Percentiles rank a stretch among this genome's conserved stretches.
These are phyloP conservation scores for Perizoma affinitatum DNA, from an alignment of 2,888 invertebrate genomes.

Conservation along the genomic window DNA sequence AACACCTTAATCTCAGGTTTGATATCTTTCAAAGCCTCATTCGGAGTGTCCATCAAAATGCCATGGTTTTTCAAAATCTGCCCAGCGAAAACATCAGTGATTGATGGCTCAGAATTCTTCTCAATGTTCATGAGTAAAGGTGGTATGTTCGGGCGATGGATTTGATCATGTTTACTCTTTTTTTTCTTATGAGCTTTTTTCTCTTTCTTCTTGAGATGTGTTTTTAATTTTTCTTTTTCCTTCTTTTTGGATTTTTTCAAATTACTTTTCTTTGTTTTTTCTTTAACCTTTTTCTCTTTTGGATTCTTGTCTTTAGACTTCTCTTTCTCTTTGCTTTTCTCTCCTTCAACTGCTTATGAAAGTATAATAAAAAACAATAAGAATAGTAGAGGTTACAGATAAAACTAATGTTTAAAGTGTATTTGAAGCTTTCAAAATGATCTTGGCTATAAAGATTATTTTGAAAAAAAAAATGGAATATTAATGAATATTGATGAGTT, in stretches of 20 bases:
- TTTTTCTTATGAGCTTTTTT: constrained; percentile 77
- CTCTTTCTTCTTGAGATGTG: constrained; percentile 64
- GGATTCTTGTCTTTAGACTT: constrained; percentile 60
- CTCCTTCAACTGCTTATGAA: constrained; percentile 57
- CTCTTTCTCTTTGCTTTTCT: constrained; percentile 65
- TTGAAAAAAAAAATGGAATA: no score
- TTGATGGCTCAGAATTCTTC: constrained; percentile 81
- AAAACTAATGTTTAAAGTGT: no score
- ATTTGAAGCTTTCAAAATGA: no score
- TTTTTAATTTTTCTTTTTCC: constrained; percentile 64
- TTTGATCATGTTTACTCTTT: constrained; percentile 71
- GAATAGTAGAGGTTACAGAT: no score
- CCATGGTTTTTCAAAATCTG: constrained; percentile 83
- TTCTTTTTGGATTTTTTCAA: constrained; percentile 73
- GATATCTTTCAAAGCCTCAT: constrained; percentile 56
- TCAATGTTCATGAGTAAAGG: constrained; percentile 78
- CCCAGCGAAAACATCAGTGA: constrained; percentile 86
- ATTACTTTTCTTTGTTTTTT: constrained; percentile 67
- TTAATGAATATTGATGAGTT: no score
- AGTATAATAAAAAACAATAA: constrained; percentile 6
- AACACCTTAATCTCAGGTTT: constrained; percentile 48
- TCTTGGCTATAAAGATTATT: no score
- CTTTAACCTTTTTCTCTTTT: constrained; percentile 77
- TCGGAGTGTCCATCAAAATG: constrained; percentile 58
- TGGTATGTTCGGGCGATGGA: constrained; percentile 75